Evolutionary conservation across 2,113 vertebrate species (phyloP).

Genomic region (Sander lucioperca): DNA sequence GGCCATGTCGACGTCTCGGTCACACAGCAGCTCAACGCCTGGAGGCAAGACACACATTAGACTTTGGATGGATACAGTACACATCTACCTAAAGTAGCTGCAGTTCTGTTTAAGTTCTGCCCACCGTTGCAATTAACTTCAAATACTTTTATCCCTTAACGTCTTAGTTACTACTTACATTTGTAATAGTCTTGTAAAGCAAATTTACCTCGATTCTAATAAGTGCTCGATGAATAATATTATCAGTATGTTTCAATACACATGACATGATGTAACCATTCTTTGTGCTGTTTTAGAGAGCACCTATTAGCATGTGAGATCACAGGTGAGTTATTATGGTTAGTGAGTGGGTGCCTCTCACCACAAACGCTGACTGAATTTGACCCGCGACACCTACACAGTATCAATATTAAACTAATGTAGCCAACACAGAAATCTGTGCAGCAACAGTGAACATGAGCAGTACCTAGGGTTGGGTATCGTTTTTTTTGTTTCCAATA

Average conservation of each 20-base stretch:
- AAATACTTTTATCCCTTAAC: neutral
- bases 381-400: conserved; percentile 72
- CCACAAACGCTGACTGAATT: conserved; percentile 64
- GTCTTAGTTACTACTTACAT: neutral
- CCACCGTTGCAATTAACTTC: neutral
- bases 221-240: neutral
- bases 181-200: neutral
- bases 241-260: conserved; percentile 17
- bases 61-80: neutral
- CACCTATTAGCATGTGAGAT: conserved; percentile 70
- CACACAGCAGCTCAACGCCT: conserved; percentile 97
- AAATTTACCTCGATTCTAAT: neutral
- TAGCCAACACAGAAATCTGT: conserved; percentile 57
- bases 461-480: neutral
- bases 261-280: conserved; percentile 57
- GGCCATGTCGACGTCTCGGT: conserved; percentile 97
- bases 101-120: neutral
- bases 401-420: conserved; percentile 61
- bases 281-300: conserved; percentile 45
- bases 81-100: too few species aligned
- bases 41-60: neutral
- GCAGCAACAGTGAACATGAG: conserved; percentile 48
- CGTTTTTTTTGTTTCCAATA: too few species aligned
- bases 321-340: conserved; percentile 76
- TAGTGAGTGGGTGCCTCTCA: conserved; percentile 74